Percentiles rank a stretch among this genome's conserved stretches.
Conservation (phyloP, 2,888 invertebrate genomes). For the Xylota segnis region DNA sequence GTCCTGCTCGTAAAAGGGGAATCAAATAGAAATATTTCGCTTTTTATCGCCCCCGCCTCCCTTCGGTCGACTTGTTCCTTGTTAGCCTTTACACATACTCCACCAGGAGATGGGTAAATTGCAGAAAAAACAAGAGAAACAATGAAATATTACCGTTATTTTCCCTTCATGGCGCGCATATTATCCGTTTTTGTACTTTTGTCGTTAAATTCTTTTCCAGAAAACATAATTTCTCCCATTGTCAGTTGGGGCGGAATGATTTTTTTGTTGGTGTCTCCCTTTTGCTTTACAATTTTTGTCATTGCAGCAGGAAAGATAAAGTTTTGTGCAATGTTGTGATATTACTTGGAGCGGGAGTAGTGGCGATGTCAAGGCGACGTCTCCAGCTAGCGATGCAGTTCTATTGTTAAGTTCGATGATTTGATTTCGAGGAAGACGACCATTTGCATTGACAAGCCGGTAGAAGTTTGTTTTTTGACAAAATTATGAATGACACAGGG, state of each 20-base stretch:
- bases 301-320: conserved; percentile 51
- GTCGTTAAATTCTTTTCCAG: conserved; percentile 65
- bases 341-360: conserved; percentile 26
- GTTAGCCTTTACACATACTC: conserved; percentile 15
- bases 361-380: not conserved
- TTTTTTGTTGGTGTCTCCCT: conserved; percentile 4
- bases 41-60: conserved; percentile 66
- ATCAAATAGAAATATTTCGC: conserved; percentile 75
- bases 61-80: conserved; percentile 19
- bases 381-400: conserved; percentile 32
- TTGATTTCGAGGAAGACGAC: conserved; percentile 33
- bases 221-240: conserved; percentile 71
- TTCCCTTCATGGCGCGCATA: conserved; percentile 53
- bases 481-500: not conserved
- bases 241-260: conserved; percentile 44
- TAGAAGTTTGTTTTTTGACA: too few species aligned
- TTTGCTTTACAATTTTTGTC: conserved; percentile 13
- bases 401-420: conserved; percentile 65
- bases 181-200: conserved; percentile 51
- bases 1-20: conserved; percentile 59
- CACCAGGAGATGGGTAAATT: conserved; percentile 21
- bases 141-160: conserved; percentile 74
- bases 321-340: conserved; percentile 53
- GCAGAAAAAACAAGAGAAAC: conserved; percentile 27
- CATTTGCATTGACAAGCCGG: not conserved